Percentiles rank a stretch among this genome's conserved stretches.
These are phyloP conservation scores for Lampropteryx suffumata DNA, from an alignment of 2,888 invertebrate genomes.

Conservation along the genomic window DNA sequence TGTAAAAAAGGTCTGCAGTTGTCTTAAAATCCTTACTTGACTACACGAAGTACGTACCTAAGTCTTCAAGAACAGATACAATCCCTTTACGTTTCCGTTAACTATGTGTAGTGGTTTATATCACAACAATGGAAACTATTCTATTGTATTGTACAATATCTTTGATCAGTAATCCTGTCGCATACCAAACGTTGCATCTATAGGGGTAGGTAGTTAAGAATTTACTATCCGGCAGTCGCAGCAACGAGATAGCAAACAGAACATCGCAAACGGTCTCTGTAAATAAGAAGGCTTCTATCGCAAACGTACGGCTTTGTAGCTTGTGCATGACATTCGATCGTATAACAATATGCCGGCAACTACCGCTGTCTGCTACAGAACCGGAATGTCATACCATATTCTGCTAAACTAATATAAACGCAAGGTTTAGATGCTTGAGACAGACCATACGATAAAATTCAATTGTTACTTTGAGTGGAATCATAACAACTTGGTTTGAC, in stretches of 20 bases:
- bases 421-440: no score
- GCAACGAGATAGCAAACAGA: slow-evolving; percentile 62
- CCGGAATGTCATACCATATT: slow-evolving; percentile 8
- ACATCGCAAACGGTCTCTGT: slow-evolving; percentile 60
- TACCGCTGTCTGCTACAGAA: slow-evolving; percentile 11
- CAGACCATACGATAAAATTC: no score
- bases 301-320: slow-evolving; percentile 34
- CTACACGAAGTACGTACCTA: not conserved
- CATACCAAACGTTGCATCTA: slow-evolving; percentile 27
- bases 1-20: no score
- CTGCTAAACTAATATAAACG: no score
- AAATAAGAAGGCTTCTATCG: slow-evolving; percentile 61
- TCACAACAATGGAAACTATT: slow-evolving; percentile 25
- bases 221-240: slow-evolving; percentile 43
- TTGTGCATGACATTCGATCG: slow-evolving; percentile 23
- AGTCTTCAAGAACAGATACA: slow-evolving; percentile 8
- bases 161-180: slow-evolving; percentile 35
- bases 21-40: no score
- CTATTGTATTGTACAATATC: slow-evolving; percentile 22
- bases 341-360: slow-evolving; percentile 30
- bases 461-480: no score
- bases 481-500: no score
- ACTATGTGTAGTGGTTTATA: slow-evolving; percentile 15
- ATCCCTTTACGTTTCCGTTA: slow-evolving; percentile 17
- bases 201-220: slow-evolving; percentile 42